Evolutionary conservation across 1,140 invertebrate species (phyloP), one percentile per base, ranked within the genome.

Genomic region (Lucilia sericata): DNA sequence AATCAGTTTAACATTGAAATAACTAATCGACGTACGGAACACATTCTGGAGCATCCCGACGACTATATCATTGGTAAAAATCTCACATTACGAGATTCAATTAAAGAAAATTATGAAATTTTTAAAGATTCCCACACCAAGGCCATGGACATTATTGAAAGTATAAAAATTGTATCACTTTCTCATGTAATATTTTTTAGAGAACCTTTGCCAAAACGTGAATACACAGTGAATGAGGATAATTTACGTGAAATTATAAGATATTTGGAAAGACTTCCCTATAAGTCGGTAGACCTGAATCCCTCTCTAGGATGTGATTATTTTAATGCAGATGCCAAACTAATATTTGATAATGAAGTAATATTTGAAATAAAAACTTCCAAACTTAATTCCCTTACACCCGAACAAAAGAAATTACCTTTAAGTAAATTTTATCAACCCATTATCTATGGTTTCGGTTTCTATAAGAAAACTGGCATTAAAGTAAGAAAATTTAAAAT

Each of bases 361-460:
- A 42, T 42, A 42, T 42, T 2, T n/a, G 55, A 60, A 60, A 60
- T 60, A 0, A 60, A 60, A n/a, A 60, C 55, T 7, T 60, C 55
- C n/a, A 60, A 60, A 60, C 14, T n/a, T 60, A 17, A 17, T 3
- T 60, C 55, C 5, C 14, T n/a, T 60, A n/a, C 14, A 17, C 2
- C 13, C n/a, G 55, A 60, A 14, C n/a, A 17, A 17, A 60, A 17
- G n/a, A 60, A 30, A 30, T 30, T 60, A 7, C 55, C 55, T n/a
- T n/a, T 60, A 3, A 60, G 55, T 60, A 60, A 21, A 12, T 70
- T 70, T 25, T 70, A 70, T 21, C 65, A 70, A 70, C 19, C 65
- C n/a, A 70, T 70, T 70, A 70, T 70, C n/a, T 70, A 70, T 70
- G 65, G 21, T 21, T 70, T 70, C 21, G 65, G 65, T 21, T 25